Evolutionary conservation across 1,140 invertebrate genomes (phyloP).

Genomic region (Aphis gossypii): DNA sequence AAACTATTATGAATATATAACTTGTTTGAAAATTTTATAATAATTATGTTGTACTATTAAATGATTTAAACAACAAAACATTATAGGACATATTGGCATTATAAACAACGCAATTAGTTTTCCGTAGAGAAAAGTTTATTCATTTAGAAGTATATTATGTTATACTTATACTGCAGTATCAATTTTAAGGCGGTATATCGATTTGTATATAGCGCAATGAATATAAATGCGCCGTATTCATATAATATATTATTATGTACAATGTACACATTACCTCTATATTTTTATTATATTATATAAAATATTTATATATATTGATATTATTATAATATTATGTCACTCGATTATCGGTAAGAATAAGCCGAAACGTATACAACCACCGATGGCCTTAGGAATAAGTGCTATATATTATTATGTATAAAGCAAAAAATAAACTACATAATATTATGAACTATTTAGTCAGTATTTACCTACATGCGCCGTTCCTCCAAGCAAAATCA

Average conservation of each 20-base stretch:
- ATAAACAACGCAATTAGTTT: background rate
- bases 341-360: background rate
- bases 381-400: background rate
- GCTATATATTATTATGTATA: background rate
- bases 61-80: constrained; percentile 7
- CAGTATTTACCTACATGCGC: background rate
- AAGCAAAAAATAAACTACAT: background rate
- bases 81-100: background rate
- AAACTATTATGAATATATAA: background rate
- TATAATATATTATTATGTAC: background rate
- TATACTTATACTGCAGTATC: background rate
- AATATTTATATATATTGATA: background rate
- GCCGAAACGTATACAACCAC: background rate
- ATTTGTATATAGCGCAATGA: background rate
- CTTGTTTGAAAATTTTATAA: background rate
- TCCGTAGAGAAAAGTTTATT: background rate
- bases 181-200: background rate
- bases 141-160: background rate
- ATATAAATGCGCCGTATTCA: background rate
- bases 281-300: background rate
- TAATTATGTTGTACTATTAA: background rate
- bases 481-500: background rate
- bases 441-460: background rate
- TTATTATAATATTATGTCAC: background rate
- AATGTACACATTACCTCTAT: background rate